Evolutionary conservation across 2,888 invertebrate genomes (phyloP).

Genomic region (Hesperia comma): DNA sequence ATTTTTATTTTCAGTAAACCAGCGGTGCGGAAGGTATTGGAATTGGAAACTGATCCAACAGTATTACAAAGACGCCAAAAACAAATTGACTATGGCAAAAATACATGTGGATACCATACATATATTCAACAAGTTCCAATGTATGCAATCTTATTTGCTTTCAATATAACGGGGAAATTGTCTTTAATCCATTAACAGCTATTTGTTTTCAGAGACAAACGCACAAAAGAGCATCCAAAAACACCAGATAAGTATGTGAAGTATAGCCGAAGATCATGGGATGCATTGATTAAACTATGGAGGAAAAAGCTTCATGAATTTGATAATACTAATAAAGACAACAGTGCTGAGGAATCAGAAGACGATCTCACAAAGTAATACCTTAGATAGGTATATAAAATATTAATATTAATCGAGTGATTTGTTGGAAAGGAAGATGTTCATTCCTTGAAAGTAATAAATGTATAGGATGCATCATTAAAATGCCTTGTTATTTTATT

Average conservation of each 20-base stretch:
- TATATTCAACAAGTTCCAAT: conserved; percentile 87
- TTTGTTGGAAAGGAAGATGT: neutral
- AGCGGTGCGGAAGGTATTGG: conserved; percentile 50
- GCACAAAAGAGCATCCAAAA: conserved; percentile 90
- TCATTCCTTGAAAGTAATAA: neutral
- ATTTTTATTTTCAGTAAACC: conserved; percentile 50
- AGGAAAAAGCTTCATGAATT: conserved; percentile 92
- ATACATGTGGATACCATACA: conserved; percentile 92
- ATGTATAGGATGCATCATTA: neutral
- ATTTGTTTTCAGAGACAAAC: conserved; percentile 76
- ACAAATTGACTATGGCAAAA: conserved; percentile 97
- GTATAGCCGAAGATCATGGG: conserved; percentile 97
- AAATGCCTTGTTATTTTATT: neutral
- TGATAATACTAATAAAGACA: conserved; percentile 70
- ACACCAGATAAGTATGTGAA: conserved; percentile 95
- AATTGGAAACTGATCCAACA: conserved; percentile 88
- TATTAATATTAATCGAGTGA: neutral
- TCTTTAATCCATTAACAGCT: neutral
- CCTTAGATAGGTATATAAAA: neutral
- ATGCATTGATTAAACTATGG: conserved; percentile 94
- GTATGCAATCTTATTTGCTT: conserved; percentile 74
- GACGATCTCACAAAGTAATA: conserved; percentile 40
- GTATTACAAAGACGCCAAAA: conserved; percentile 92
- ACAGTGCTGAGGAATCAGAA: conserved; percentile 38
- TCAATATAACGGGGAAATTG: too few relatives aligned